A percentile compares a stretch with the other conserved stretches of the same genome.
phyloP scores from a whole-genome alignment of 2,113 vertebrate species.

The Scomber japonicus region DNA sequence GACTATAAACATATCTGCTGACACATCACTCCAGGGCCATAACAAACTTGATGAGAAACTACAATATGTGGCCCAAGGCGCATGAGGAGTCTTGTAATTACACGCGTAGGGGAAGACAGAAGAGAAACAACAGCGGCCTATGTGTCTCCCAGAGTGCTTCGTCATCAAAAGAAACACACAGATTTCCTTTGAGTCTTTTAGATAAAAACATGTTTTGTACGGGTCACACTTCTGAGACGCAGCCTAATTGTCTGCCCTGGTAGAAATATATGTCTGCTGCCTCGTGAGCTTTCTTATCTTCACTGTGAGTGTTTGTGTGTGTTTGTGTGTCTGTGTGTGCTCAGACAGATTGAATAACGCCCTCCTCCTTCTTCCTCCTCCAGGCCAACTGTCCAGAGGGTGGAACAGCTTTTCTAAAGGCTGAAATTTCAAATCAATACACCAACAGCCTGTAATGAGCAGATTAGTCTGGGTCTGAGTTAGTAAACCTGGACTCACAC shows the following conservation, averaged over 20 bases:
- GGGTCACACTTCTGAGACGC: constrained; percentile 39
- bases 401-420: constrained; percentile 63
- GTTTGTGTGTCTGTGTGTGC: constrained; percentile 39
- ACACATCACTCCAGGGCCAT: constrained; percentile 57
- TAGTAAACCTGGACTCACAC: constrained; percentile 43
- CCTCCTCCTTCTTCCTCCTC: constrained; percentile 33
- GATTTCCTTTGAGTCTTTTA: constrained; percentile 48
- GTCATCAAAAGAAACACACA: constrained; percentile 67
- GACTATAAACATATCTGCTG: constrained; percentile 74
- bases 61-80: constrained; percentile 57
- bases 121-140: constrained; percentile 47
- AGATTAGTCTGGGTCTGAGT: constrained; percentile 53
- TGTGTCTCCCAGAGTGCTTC: constrained; percentile 37
- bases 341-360: constrained; percentile 66
- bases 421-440: constrained; percentile 76
- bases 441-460: constrained; percentile 52
- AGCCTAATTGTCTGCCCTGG: constrained; percentile 38
- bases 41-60: constrained; percentile 74
- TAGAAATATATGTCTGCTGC: constrained; percentile 35
- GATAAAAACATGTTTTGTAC: constrained; percentile 43
- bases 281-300: constrained; percentile 65
- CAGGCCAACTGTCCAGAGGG: constrained; percentile 68
- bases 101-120: constrained; percentile 38
- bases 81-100: constrained; percentile 69
- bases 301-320: constrained; percentile 25